These are phyloP conservation scores for Melanotaenia boesemani DNA, from an alignment of 2,797 vertebrate genomes.

Conservation along the genomic window DNA sequence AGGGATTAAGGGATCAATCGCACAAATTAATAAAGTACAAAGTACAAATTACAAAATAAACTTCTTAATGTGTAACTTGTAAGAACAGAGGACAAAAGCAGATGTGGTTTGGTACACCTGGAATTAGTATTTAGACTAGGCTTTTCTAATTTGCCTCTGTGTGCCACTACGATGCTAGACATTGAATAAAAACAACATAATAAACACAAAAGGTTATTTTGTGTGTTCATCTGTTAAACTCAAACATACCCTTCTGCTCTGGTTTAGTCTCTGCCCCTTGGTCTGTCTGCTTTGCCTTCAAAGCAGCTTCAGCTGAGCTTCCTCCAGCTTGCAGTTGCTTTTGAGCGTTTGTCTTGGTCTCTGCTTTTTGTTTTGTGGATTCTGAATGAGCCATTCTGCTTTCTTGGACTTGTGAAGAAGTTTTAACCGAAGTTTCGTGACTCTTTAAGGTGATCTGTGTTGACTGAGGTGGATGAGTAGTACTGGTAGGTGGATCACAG, in stretches of 20 bases:
- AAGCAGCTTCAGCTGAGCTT: neutral
- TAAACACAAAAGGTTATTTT: too few species aligned
- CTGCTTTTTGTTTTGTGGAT: neutral
- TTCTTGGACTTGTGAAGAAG: neutral
- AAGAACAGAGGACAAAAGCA: too few species aligned
- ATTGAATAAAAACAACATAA: too few species aligned
- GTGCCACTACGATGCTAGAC: too few species aligned
- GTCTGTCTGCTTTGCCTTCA: neutral
- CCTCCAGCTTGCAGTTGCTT: neutral
- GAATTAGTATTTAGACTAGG: too few species aligned
- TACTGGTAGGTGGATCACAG: neutral
- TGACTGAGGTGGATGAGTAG: neutral
- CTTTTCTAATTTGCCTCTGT: too few species aligned
- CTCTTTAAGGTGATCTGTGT: neutral
- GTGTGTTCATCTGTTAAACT: neutral
- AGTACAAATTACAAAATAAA: too few species aligned
- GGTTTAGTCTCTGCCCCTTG: neutral
- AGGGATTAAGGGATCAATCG: neutral
- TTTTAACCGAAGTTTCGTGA: neutral
- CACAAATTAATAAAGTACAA: too few species aligned
- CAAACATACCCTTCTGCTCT: constrained; percentile 22
- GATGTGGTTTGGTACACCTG: too few species aligned
- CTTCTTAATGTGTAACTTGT: too few species aligned
- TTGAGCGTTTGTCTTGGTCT: neutral
- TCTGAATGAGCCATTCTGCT: neutral